Evolutionary conservation across 1,140 invertebrate species (phyloP).

Genomic region (Drosophila mojavensis): DNA sequence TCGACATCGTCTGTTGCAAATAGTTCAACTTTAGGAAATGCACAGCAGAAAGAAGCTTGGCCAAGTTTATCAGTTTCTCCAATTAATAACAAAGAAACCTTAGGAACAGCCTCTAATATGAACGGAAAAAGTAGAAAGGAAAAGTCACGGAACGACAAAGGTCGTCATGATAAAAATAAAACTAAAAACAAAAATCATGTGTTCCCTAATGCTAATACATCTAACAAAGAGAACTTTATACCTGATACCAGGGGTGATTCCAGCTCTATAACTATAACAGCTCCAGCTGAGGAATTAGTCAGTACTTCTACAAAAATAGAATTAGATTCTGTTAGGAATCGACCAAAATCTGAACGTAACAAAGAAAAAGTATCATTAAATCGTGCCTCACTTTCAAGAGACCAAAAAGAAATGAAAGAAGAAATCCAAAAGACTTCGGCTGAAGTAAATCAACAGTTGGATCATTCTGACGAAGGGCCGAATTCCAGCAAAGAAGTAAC

Average conservation of each 20-base stretch:
- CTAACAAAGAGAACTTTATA: slow-evolving; percentile 75
- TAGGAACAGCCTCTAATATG: slow-evolving; percentile 35
- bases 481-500: slow-evolving; percentile 10
- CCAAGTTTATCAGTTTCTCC: slow-evolving; percentile 86
- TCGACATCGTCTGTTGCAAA: slow-evolving; percentile 56
- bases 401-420: slow-evolving; percentile 49
- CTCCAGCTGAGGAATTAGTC: slow-evolving; percentile 31
- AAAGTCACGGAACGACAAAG: slow-evolving; percentile 70
- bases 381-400: slow-evolving; percentile 29
- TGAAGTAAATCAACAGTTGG: slow-evolving; percentile 18
- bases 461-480: slow-evolving; percentile 37
- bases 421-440: slow-evolving; percentile 4
- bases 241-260: slow-evolving; percentile 45
- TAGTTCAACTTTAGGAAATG: slow-evolving; percentile 84
- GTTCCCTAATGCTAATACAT: slow-evolving; percentile 77
- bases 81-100: slow-evolving; percentile 60
- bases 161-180: slow-evolving; percentile 71
- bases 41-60: slow-evolving; percentile 89
- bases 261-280: slow-evolving; percentile 31
- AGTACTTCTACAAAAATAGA: slow-evolving; percentile 43
- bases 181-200: slow-evolving; percentile 63
- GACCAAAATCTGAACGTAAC: slow-evolving; percentile 45
- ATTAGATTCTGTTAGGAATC: slow-evolving; percentile 26
- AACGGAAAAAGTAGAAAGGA: slow-evolving; percentile 69
- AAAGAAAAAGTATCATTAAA: slow-evolving; percentile 37